phyloP scores from a whole-genome alignment of 2,797 vertebrate species.

The Typhlichthys eigenmanni region DNA sequence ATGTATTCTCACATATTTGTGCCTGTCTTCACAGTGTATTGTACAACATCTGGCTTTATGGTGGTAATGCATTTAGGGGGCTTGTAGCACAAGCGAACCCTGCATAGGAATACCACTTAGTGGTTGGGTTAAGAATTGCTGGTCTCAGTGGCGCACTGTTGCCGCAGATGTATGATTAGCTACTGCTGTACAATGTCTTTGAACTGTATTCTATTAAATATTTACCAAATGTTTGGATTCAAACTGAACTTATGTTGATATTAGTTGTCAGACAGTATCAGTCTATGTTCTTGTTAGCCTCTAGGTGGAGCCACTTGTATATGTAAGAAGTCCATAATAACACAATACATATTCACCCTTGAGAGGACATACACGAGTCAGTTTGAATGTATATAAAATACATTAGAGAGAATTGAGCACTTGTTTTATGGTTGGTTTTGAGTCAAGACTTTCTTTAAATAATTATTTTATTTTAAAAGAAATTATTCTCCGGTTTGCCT shows the following conservation, averaged over 20 bases:
- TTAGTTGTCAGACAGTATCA: neutral
- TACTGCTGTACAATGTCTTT: neutral
- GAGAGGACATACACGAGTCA: neutral
- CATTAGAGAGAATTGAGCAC: neutral
- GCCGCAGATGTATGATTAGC: neutral
- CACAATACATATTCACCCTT: constrained; percentile 6
- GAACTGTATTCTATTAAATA: neutral
- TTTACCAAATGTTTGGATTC: constrained; percentile 7
- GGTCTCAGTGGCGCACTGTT: neutral
- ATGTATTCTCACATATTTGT: too few relatives aligned
- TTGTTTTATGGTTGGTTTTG: constrained; percentile 1
- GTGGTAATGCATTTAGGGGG: neutral
- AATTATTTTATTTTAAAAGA: neutral
- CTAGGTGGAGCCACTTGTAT: constrained; percentile 65
- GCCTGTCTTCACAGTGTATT: neutral
- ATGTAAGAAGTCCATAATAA: constrained; percentile 23
- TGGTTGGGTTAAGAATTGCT: constrained; percentile 34
- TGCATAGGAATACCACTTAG: constrained; percentile 31
- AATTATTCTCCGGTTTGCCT: neutral
- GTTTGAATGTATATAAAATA: neutral
- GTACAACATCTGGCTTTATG: constrained; percentile 1
- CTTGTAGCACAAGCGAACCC: constrained; percentile 9
- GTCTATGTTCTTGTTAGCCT: too few relatives aligned
- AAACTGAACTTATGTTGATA: neutral
- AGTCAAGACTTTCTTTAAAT: constrained; percentile 1